These are phyloP conservation scores for Cancer borealis DNA, from an alignment of 2,888 invertebrate species.

Conservation along the genomic window DNA sequence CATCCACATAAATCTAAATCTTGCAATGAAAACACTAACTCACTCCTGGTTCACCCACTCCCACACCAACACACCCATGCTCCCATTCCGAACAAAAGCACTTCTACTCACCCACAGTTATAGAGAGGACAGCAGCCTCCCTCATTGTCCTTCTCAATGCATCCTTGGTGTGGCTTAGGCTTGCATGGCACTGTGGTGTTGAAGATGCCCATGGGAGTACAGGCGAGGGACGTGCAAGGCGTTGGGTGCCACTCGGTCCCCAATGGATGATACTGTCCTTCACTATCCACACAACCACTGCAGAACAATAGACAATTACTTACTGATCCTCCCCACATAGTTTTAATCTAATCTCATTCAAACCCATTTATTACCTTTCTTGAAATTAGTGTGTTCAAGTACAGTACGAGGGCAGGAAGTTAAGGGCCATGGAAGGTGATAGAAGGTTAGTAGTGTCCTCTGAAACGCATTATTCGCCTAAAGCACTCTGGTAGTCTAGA, in stretches of 20 bases:
- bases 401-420: too few relatives aligned
- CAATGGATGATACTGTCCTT: background rate
- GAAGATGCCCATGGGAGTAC: background rate
- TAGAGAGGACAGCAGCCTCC: conserved; percentile 39
- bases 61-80: conserved; percentile 30
- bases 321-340: too few relatives aligned
- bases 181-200: background rate
- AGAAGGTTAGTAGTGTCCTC: too few relatives aligned
- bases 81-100: conserved; percentile 43
- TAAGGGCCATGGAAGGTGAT: too few relatives aligned
- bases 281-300: conserved; percentile 38
- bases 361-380: too few relatives aligned
- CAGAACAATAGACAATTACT: background rate
- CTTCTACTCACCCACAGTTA: conserved; percentile 23
- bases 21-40: background rate
- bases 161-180: background rate
- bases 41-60: background rate
- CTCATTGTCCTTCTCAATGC: background rate
- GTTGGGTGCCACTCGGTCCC: conserved; percentile 16
- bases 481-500: background rate
- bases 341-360: too few relatives aligned
- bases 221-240: background rate
- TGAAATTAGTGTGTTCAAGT: too few relatives aligned
- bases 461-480: background rate
- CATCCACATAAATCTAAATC: background rate